Base-by-base conservation (phyloP, 2,797 vertebrate genomes). In the Knipowitschia caucasica region DNA sequence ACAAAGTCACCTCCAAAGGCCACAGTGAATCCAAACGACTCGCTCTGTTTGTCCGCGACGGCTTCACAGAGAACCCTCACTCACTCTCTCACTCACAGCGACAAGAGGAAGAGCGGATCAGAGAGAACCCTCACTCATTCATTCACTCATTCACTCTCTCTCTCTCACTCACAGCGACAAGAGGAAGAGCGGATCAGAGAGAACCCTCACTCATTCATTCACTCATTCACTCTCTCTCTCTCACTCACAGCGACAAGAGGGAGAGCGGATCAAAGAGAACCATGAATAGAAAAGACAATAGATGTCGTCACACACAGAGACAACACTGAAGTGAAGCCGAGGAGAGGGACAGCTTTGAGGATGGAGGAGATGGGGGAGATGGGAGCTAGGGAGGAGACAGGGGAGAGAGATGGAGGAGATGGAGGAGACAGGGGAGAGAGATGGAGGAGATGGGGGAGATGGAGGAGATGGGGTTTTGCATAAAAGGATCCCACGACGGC, bases 1-100 rank as follows among this genome's bases (percentile, higher is more conserved):
- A 82, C 85, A 88, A 82, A 86, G 82, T 83, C 73, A 85, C 75
- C 80, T 74, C 85, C 85, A 91, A n/a, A 91, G 88, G 91, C 91
- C 89, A 85, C 87, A 84, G 91, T 91, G 90, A 90, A 88, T 86
- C 84, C 85, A 89, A 85, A 84, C 69, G 78, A 64, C 1, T 62
- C 49, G 33, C 67, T 51, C 66, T 63, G 43, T 61, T 59, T 55
- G 56, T 64, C 45, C 35, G 15, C 20, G 47, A 57, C 51, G 59
- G 56, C 60, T 67, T 70, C 53, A 66, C 70, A 70, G 60, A 73
- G 51, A n/a, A n/a, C n/a, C n/a, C n/a, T n/a, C n/a, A n/a, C n/a
- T n/a, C n/a, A n/a, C n/a, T n/a, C n/a, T n/a, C n/a, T n/a, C n/a
- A n/a, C n/a, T n/a, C n/a, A n/a, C 64, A 73, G 63, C 62, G 54